Evolutionary conservation across 2,797 vertebrate species (phyloP), one percentile per base, ranked within the genome.

Genomic region (Sebastes trivittatus): DNA sequence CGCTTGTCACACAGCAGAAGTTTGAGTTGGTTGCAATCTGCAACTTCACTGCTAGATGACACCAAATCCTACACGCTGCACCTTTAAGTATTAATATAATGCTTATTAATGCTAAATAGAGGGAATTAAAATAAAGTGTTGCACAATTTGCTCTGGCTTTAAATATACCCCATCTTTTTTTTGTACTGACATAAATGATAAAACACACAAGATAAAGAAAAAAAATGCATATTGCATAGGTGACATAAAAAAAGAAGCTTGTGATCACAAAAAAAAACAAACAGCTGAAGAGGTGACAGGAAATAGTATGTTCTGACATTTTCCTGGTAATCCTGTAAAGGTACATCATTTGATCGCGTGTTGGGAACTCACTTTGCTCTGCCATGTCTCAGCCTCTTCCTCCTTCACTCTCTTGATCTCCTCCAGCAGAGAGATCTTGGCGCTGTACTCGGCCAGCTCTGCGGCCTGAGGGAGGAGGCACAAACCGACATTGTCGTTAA

Each of bases 361-460:
- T 23, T 29, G 72, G 63, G 81, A 18, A 70, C 83, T 96, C 92
- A 99, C 98, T 94, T 97, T 96, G 92, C 86, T 94, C 84, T 99
- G 98, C 98, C 98, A 99, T 86, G 97, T 92, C 68, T 97, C 96
- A 2, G 97, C 98, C 84, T 99, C 98, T 0, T 95, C 95, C 84
- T 99, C 98, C 90, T 99, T 98, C 68, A 87, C 86, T 82, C 86
- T 95, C 92, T 96, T 96, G 5, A 96, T 96, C 88, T 99, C 97
- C 91, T 99, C 98, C 87, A 99, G 95, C 27, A 96, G 83, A 1
- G 95, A 81, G 23, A 99, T 98, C 94, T 95, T 98, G 78, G 96
- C 94, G 2, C 96, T 97, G 87, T 97, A 99, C 85, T 98, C 98
- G 0, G 97, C 97, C 30, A 99, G 95, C 46, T 99, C 98, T 6